Evolutionary conservation across 2,888 invertebrate genomes (phyloP).

Genomic region (Cyaniris semiargus): DNA sequence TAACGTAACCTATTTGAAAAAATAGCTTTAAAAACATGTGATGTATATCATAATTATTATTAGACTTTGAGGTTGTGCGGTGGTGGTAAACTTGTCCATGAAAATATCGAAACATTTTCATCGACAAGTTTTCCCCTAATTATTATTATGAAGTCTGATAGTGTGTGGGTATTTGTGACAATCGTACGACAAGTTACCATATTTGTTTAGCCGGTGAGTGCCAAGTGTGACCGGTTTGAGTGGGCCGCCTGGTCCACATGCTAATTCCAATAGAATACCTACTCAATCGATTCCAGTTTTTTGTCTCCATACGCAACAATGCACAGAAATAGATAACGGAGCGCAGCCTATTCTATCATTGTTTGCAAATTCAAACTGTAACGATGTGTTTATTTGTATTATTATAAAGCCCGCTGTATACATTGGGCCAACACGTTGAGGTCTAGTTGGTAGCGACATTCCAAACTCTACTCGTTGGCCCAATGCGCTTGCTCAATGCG

Average conservation of each 20-base stretch:
- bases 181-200: constrained; percentile 73
- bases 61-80: too few relatives aligned
- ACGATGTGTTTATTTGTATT: constrained; percentile 29
- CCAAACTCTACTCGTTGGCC: too few relatives aligned
- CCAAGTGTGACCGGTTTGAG: constrained; percentile 75
- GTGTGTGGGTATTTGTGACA: constrained; percentile 72
- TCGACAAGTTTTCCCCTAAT: too few relatives aligned
- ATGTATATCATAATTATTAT: too few relatives aligned
- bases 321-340: constrained; percentile 10
- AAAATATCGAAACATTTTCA: too few relatives aligned
- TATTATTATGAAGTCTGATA: not conserved
- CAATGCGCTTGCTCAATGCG: too few relatives aligned
- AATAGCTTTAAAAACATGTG: too few relatives aligned
- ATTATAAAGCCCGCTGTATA: constrained; percentile 6
- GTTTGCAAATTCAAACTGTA: constrained; percentile 27
- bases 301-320: constrained; percentile 32
- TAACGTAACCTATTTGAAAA: too few relatives aligned
- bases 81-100: too few relatives aligned
- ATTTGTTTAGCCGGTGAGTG: constrained; percentile 69
- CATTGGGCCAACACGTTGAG: too few relatives aligned
- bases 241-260: constrained; percentile 60
- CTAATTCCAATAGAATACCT: constrained; percentile 47
- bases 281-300: constrained; percentile 37
- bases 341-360: constrained; percentile 16
- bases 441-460: not conserved